Evolutionary conservation across 2,888 invertebrate species (phyloP).

Genomic region (Morpho helenor): DNA sequence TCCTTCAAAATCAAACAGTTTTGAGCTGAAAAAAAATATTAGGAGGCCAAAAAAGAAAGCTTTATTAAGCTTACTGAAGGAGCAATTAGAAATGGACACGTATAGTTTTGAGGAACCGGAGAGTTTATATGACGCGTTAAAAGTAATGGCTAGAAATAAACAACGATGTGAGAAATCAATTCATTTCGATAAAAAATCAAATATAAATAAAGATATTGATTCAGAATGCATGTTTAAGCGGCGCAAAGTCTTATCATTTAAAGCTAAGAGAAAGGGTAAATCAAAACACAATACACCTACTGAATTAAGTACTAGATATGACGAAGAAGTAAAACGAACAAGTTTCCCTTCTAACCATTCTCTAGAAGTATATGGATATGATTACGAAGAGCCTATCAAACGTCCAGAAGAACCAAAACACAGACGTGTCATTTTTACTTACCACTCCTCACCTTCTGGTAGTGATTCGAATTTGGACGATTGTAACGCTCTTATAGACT

Average conservation of each 20-base stretch:
- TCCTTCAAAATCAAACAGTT: constrained; percentile 24
- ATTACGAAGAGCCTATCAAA: constrained; percentile 32
- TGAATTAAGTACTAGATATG: background rate
- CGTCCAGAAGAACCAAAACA: constrained; percentile 2
- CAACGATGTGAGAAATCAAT: constrained; percentile 23
- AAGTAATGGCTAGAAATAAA: constrained; percentile 48
- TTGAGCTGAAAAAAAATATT: constrained; percentile 14
- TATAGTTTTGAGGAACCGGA: constrained; percentile 40
- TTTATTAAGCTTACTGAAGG: constrained; percentile 44
- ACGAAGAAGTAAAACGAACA: background rate
- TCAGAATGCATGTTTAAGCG: constrained; percentile 38
- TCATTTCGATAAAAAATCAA: constrained; percentile 9
- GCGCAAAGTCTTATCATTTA: constrained; percentile 35
- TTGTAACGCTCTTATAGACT: constrained; percentile 2
- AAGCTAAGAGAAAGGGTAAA: constrained; percentile 25
- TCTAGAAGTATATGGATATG: constrained; percentile 40
- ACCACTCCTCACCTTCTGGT: constrained; percentile 24
- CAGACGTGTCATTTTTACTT: constrained; percentile 24
- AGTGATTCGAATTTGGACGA: constrained; percentile 9
- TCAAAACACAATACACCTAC: background rate
- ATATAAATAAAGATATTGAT: constrained; percentile 6
- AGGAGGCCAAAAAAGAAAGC: constrained; percentile 37
- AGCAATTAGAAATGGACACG: constrained; percentile 39
- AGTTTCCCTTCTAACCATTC: constrained; percentile 36
- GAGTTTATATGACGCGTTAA: constrained; percentile 51